A percentile compares a stretch with the other conserved stretches of the same genome.
Conservation (phyloP, 2,888 invertebrate species). For the Cheilosia scutellata region DNA sequence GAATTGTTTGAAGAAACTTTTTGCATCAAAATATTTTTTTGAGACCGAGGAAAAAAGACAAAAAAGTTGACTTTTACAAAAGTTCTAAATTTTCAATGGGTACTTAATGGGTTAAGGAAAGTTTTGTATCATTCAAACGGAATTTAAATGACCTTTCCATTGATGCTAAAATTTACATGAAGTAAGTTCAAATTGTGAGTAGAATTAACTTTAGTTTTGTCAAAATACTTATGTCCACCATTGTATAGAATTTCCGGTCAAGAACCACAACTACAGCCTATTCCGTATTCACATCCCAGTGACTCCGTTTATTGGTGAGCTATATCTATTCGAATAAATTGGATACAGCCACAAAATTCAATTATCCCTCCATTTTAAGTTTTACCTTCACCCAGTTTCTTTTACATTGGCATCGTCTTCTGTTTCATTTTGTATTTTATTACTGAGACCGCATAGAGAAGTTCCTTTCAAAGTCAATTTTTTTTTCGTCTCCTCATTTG, state of each 20-base stretch:
- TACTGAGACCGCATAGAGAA: slow-evolving; percentile 2
- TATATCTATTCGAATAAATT: slow-evolving; percentile 47
- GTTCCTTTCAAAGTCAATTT: background rate
- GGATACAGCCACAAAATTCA: slow-evolving; percentile 57
- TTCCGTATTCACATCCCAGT: background rate
- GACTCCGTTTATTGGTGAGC: slow-evolving; percentile 34
- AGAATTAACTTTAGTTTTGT: too few species aligned
- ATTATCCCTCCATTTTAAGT: slow-evolving; percentile 53
- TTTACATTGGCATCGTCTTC: background rate
- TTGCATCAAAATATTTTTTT: too few species aligned
- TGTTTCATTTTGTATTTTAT: background rate
- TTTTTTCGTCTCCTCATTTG: slow-evolving; percentile 16
- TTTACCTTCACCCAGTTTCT: background rate
- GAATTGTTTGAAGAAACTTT: too few species aligned
- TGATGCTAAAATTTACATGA: too few species aligned
- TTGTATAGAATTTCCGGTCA: background rate
- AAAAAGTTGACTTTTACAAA: too few species aligned
- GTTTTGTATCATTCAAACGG: too few species aligned
- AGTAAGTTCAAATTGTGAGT: too few species aligned
- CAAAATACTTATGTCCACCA: too few species aligned
- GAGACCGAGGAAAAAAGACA: too few species aligned
- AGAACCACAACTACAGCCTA: background rate
- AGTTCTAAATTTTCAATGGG: too few species aligned
- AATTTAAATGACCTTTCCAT: too few species aligned
- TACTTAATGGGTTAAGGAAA: too few species aligned